Evolutionary conservation across 2,113 vertebrate species (phyloP).

Genomic region (Dicrurus megarhynchus): DNA sequence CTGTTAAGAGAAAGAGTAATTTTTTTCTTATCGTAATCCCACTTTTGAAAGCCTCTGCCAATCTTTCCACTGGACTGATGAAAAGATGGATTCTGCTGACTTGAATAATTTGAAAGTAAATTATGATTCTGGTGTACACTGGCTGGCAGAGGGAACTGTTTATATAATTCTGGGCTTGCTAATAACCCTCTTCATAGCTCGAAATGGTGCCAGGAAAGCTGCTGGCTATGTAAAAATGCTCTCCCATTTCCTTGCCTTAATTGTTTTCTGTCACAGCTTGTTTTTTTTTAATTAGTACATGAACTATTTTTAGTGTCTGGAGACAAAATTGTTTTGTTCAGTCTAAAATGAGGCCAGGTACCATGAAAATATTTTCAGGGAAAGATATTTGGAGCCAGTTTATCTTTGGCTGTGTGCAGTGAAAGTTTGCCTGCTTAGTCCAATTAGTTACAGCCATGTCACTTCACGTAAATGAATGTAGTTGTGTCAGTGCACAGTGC

Average conservation of each 20-base stretch:
- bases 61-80: neutral
- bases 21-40: constrained; percentile 9
- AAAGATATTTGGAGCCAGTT: neutral
- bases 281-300: constrained; percentile 36
- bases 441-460: constrained; percentile 43
- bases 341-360: constrained; percentile 32
- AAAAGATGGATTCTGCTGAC: constrained; percentile 55
- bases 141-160: constrained; percentile 46
- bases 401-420: constrained; percentile 9
- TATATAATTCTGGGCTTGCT: constrained; percentile 55
- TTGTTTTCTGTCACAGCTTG: constrained; percentile 56
- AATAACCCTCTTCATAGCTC: constrained; percentile 53
- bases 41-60: constrained; percentile 12
- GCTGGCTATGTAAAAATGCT: constrained; percentile 41
- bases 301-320: constrained; percentile 28
- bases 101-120: constrained; percentile 28
- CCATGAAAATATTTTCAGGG: constrained; percentile 4
- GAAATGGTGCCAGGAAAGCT: constrained; percentile 56
- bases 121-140: constrained; percentile 5
- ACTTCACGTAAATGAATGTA: neutral
- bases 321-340: constrained; percentile 25
- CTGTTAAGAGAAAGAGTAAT: neutral
- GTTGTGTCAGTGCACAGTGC: neutral
- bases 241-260: constrained; percentile 37
- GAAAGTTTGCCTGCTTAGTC: neutral